Evolutionary conservation across 2,113 vertebrate genomes (phyloP), one percentile per base, ranked within the genome.

Genomic region (Hydropotes inermis): DNA sequence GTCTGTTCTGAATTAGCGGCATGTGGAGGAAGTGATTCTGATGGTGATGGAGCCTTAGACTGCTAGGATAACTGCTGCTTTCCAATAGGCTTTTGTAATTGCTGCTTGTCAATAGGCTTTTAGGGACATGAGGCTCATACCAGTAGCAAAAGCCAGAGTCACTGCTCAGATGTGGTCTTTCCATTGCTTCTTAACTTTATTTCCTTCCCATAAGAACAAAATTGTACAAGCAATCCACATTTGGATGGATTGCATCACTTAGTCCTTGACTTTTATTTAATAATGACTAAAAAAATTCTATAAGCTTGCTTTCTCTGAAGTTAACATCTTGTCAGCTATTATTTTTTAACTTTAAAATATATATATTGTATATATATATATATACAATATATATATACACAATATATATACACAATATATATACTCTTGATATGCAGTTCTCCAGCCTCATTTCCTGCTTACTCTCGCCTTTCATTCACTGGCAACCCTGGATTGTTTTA

Each of bases 191-290:
- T 54, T 87, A 23, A 97, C 76, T 36, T 60, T 74, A 67, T 87
- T 83, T 92, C 57, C 50, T 92, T 85, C 76, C 54, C 39, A 1
- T 54, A 92, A 83, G 16, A 95, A 78, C 9, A 92, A 89, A 74
- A 81, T 9, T 10, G 23, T 7, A 9, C 27, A 84, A 93, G 43
- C 47, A 19, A 14, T 79, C 2, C 1, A 76, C 27, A 21, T 43
- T 91, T 96, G 79, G 21, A 27, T 79, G 39, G 45, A 50, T 85
- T 43, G 78, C 27, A 60, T 78, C 33, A 81, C 0, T 6, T 39
- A 70, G 28, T 33, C 74, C 7, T 94, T 57, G 90, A 57, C 64
- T 92, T 94, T 95, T 39, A 92, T 85, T 96, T 81, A 85, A 85
- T 64, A 87, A 90, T 36, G 21, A 83, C 50, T 23, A 57, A 67